Evolutionary conservation across 2,113 vertebrate species (phyloP).

Genomic region (Hippocampus comes): DNA sequence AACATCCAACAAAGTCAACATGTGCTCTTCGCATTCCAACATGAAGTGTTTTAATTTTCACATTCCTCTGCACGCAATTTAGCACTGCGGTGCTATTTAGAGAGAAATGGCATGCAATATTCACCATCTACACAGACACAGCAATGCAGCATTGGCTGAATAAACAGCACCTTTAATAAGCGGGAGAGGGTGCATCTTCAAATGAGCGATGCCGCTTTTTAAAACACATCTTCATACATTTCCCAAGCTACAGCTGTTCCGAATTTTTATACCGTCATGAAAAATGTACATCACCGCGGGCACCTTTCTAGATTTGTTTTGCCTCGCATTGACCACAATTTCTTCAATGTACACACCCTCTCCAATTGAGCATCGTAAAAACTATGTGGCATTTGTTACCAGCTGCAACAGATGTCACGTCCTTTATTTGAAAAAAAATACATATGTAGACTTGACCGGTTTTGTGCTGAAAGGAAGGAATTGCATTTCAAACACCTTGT

Average conservation of each 20-base stretch:
- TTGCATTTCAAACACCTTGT: conserved; percentile 13
- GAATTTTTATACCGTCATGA: neutral
- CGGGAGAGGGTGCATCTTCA: neutral
- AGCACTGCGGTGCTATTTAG: neutral
- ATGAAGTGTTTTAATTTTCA: conserved; percentile 9
- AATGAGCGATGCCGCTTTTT: neutral
- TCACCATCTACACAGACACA: conserved; percentile 15
- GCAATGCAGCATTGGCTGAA: conserved; percentile 33
- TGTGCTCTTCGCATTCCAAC: conserved; percentile 13
- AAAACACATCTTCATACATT: conserved; percentile 2
- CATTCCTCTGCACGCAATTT: conserved; percentile 5
- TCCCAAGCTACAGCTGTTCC: neutral
- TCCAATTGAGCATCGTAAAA: conserved; percentile 14
- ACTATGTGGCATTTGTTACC: conserved; percentile 26
- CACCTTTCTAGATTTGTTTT: conserved; percentile 1
- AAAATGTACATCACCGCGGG: neutral
- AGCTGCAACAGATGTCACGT: conserved; percentile 32
- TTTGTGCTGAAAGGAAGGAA: conserved; percentile 34
- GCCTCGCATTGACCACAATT: conserved; percentile 5
- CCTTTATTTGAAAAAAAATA: conserved; percentile 47
- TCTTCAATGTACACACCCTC: conserved; percentile 23
- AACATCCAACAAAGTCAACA: conserved; percentile 26
- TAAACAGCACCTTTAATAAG: conserved; percentile 19
- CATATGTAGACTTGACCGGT: conserved; percentile 39
- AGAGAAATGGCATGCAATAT: conserved; percentile 25